Conservation (phyloP, 30 jellyfish, hydroid and myxozoan species). For the Mastigias papua region DNA sequence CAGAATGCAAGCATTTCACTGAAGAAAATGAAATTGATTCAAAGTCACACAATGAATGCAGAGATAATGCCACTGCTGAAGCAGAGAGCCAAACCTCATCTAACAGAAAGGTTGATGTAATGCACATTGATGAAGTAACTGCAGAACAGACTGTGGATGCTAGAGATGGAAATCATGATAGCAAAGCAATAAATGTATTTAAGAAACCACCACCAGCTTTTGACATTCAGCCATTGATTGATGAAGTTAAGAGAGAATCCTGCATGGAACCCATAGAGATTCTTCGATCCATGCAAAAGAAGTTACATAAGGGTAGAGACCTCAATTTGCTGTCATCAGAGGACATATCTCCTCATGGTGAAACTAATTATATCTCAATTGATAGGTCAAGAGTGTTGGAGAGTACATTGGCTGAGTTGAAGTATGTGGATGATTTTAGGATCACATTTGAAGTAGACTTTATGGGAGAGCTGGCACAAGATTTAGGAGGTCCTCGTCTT, state of each 20-base stretch:
- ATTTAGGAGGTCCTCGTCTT: constrained; percentile 53
- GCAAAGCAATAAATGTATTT: constrained; percentile 11
- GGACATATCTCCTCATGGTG: constrained; percentile 13
- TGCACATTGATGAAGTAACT: constrained; percentile 13
- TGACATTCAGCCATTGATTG: constrained; percentile 36
- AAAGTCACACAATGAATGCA: constrained; percentile 10
- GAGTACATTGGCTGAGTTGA: constrained; percentile 35
- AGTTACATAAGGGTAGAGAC: constrained; percentile 33
- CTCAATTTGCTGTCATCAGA: not conserved
- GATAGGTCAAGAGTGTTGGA: constrained; percentile 18
- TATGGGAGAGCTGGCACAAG: constrained; percentile 52
- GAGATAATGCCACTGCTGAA: constrained; percentile 1
- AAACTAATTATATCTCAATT: constrained; percentile 29
- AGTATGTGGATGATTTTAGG: constrained; percentile 21
- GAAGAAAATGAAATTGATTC: constrained; percentile 17
- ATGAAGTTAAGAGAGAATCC: constrained; percentile 20
- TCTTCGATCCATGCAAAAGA: constrained; percentile 24
- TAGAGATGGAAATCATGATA: constrained; percentile 3
- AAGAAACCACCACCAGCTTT: constrained; percentile 44
- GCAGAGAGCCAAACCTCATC: not conserved
- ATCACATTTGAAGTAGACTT: constrained; percentile 48
- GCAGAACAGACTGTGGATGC: constrained; percentile 28
- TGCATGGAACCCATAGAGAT: constrained; percentile 4
- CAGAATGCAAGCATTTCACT: constrained; percentile 6
- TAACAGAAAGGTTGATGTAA: constrained; percentile 6